Evolutionary conservation across 53 echinoderm and acorn worm genomes (phyloP).

Genomic region (Echinarachnius parma): DNA sequence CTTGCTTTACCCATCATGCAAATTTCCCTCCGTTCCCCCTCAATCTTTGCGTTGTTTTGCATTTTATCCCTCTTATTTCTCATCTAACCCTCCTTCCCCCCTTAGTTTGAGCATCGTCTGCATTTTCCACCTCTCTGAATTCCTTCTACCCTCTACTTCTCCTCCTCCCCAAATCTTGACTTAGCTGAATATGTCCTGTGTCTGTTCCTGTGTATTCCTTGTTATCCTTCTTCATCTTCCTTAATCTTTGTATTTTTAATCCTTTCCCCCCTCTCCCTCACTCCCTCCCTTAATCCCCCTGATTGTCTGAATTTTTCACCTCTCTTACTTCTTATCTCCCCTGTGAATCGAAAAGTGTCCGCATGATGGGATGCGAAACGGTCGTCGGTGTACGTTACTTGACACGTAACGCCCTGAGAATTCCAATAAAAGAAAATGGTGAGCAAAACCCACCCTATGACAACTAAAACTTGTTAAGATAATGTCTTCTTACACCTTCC

Average conservation of each 20-base stretch:
- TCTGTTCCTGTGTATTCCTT: background rate
- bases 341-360: no score
- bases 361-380: no score
- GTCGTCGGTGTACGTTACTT: no score
- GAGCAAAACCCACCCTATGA: no score
- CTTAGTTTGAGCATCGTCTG: background rate
- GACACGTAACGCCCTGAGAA: no score
- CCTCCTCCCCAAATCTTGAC: background rate
- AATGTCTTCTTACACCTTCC: constrained; percentile 9
- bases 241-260: background rate
- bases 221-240: background rate
- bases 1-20: constrained; percentile 18
- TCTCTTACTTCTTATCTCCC: no score
- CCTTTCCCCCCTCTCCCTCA: background rate
- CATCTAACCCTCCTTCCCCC: background rate
- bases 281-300: no score
- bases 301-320: no score
- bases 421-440: no score
- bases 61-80: background rate
- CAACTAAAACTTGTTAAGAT: no score
- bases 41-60: no score
- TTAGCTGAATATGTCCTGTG: background rate
- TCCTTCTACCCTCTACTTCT: background rate
- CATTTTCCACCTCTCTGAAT: background rate
- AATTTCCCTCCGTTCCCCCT: background rate